phyloP scores from a whole-genome alignment of 2,113 vertebrate genomes.

The Podarcis muralis region DNA sequence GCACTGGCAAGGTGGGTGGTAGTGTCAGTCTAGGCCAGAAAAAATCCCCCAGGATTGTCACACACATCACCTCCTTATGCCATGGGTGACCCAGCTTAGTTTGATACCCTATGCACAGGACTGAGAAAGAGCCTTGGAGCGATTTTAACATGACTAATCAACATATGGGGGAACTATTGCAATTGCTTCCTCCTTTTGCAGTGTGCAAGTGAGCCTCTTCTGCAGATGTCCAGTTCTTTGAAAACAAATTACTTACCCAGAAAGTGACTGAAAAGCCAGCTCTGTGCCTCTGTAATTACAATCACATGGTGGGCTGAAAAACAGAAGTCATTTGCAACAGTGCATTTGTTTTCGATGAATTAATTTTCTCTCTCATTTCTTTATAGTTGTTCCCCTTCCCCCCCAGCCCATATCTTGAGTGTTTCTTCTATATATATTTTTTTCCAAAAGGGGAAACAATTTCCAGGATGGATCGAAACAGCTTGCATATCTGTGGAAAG shows the following conservation, averaged over 20 bases:
- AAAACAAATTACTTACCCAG: constrained; percentile 15
- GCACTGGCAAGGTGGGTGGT: neutral
- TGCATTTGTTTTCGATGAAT: constrained; percentile 46
- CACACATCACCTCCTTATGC: neutral
- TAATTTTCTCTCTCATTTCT: constrained; percentile 37
- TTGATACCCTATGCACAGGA: neutral
- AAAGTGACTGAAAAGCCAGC: constrained; percentile 38
- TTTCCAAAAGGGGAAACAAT: constrained; percentile 24
- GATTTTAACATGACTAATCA: neutral
- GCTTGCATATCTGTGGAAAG: constrained; percentile 8
- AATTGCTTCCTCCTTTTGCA: constrained; percentile 11
- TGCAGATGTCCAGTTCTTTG: constrained; percentile 10
- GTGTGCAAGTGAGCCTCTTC: neutral
- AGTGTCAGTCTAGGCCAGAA: neutral
- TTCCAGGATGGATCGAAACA: constrained; percentile 13
- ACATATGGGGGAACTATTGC: neutral
- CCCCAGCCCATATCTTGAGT: neutral
- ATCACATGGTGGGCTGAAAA: neutral
- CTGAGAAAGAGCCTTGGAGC: neutral
- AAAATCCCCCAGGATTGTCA: neutral
- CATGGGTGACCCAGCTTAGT: neutral
- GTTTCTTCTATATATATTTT: neutral
- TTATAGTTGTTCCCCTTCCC: neutral
- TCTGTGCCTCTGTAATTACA: neutral
- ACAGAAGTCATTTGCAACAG: constrained; percentile 27